These are phyloP conservation scores for Nannospalax galili DNA, from an alignment of 2,113 vertebrate genomes.

Conservation along the genomic window DNA sequence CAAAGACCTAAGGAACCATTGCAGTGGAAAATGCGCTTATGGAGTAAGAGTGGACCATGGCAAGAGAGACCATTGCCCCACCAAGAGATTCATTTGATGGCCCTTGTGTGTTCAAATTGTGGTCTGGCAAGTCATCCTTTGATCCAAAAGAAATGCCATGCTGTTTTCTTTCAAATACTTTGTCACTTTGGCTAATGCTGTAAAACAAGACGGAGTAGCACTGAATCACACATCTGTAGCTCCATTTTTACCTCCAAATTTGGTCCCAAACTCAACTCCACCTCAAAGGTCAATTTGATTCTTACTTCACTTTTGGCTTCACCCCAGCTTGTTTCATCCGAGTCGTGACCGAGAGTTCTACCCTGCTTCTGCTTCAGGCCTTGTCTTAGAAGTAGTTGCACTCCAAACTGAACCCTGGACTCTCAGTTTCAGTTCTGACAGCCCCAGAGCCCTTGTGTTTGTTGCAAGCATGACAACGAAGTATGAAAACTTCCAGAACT, in stretches of 20 bases:
- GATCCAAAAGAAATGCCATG: neutral
- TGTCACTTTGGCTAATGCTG: neutral
- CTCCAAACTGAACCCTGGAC: neutral
- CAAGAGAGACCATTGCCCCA: no score
- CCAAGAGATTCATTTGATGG: neutral
- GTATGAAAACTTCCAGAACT: constrained; percentile 53
- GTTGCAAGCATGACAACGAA: neutral
- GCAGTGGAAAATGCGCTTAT: no score
- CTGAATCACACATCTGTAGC: neutral
- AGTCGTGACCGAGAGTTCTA: neutral
- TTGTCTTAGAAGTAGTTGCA: no score
- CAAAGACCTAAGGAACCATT: no score
- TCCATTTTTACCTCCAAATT: neutral
- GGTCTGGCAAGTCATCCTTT: neutral
- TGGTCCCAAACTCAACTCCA: neutral
- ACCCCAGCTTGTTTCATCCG: neutral
- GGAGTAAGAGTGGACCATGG: no score
- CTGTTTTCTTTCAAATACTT: neutral
- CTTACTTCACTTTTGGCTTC: neutral
- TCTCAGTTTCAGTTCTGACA: neutral
- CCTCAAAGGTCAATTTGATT: neutral
- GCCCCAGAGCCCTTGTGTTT: neutral
- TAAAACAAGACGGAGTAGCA: neutral
- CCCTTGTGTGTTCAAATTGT: neutral
- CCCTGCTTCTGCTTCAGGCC: neutral